Evolutionary conservation across 2,797 vertebrate species (phyloP).

Genomic region (Rhodeus uyekii): DNA sequence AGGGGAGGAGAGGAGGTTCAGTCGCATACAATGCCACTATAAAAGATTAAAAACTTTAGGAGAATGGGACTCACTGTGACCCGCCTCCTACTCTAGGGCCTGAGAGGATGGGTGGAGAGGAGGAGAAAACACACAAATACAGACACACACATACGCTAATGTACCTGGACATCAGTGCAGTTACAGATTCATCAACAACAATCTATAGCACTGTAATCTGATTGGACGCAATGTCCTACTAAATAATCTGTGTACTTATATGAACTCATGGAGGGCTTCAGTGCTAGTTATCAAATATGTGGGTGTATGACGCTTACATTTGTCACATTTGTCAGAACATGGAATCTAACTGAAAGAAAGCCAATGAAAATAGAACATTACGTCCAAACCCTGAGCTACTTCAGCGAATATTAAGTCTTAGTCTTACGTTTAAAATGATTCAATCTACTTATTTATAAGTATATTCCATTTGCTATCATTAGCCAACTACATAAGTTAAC

Average conservation of each 20-base stretch:
- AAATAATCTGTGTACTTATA: background rate
- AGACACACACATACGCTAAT: slow-evolving; percentile 42
- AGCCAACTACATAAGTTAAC: background rate
- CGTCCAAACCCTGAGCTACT: background rate
- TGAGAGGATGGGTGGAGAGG: slow-evolving; percentile 59
- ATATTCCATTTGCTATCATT: background rate
- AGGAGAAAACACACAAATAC: slow-evolving; percentile 56
- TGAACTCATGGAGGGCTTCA: background rate
- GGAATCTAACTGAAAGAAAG: background rate
- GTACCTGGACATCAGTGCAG: slow-evolving; percentile 8
- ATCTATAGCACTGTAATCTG: background rate
- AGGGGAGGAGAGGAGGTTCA: slow-evolving; percentile 57
- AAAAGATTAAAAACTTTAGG: slow-evolving; percentile 61
- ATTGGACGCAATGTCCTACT: background rate
- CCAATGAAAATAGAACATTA: background rate
- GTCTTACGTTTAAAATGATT: background rate
- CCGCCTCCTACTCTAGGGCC: slow-evolving; percentile 59
- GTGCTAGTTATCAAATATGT: background rate
- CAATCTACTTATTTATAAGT: too few species aligned
- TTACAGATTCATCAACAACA: background rate
- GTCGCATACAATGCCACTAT: slow-evolving; percentile 55
- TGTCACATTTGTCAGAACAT: background rate
- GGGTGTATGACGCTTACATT: background rate
- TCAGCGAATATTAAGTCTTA: background rate
- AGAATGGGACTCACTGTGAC: slow-evolving; percentile 54